Conservation (phyloP, 2,797 vertebrate species). For the Pterois miles region DNA sequence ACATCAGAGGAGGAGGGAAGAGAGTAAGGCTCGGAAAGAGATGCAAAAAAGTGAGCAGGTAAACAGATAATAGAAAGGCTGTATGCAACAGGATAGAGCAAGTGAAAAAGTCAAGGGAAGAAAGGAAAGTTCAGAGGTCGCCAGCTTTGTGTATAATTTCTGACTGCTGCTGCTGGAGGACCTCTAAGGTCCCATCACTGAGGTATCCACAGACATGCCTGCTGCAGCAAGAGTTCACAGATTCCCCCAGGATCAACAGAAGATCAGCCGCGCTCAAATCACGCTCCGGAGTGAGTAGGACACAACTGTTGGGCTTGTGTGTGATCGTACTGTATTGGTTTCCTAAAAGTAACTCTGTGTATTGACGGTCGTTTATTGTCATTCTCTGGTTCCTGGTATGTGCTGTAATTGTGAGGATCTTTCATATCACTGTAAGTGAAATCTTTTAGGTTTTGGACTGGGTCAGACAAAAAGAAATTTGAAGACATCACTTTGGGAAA, state of each 20-base stretch:
- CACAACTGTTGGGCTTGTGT: not conserved
- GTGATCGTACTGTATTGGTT: not conserved
- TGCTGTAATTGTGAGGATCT: not conserved
- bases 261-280: constrained; percentile 77
- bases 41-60: not conserved
- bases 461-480: not conserved
- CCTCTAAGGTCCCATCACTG: constrained; percentile 8
- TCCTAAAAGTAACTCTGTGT: no score
- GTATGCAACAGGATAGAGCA: not conserved
- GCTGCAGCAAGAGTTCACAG: constrained; percentile 52
- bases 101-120: not conserved
- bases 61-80: not conserved
- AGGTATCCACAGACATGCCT: constrained; percentile 64
- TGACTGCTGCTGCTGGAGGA: constrained; percentile 5
- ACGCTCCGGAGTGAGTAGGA: constrained; percentile 80
- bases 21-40: not conserved
- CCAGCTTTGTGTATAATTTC: constrained; percentile 7
- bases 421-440: not conserved
- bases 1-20: not conserved
- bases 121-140: not conserved
- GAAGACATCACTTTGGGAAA: not conserved
- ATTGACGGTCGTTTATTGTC: not conserved
- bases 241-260: constrained; percentile 62
- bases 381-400: not conserved
- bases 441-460: not conserved